A percentile compares a stretch with the other conserved stretches of the same genome.
These are phyloP conservation scores for Tympanuchus pallidicinctus DNA, from an alignment of 2,113 vertebrate genomes.

Conservation along the genomic window DNA sequence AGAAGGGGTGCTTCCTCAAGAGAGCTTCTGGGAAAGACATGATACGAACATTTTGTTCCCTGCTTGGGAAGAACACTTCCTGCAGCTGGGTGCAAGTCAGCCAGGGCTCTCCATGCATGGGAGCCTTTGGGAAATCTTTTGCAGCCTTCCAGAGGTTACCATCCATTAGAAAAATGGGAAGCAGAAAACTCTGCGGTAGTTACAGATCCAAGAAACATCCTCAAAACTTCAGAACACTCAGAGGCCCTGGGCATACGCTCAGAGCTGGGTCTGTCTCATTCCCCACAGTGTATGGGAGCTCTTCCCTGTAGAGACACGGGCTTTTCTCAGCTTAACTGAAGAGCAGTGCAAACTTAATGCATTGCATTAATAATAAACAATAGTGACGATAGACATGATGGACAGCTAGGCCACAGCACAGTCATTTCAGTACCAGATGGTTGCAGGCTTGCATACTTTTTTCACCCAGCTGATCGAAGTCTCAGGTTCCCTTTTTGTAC, in stretches of 20 bases:
- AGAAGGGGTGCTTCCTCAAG: background rate
- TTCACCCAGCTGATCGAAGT: background rate
- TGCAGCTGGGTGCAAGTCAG: background rate
- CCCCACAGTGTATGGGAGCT: background rate
- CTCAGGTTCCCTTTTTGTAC: background rate
- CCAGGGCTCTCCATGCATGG: background rate
- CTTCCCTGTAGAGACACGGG: fast-evolving
- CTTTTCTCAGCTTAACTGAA: background rate
- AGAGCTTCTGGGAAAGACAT: background rate
- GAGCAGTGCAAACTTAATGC: background rate
- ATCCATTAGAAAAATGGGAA: background rate
- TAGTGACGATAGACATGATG: background rate
- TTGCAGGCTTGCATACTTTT: background rate
- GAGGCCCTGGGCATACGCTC: background rate
- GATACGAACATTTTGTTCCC: background rate
- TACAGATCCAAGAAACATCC: background rate
- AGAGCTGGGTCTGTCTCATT: background rate
- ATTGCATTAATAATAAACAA: background rate
- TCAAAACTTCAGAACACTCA: background rate
- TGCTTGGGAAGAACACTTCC: background rate
- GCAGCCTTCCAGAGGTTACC: background rate
- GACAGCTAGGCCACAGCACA: background rate
- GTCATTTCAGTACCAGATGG: background rate
- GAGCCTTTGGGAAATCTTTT: background rate
- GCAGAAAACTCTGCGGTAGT: background rate